Percentiles rank a stretch among this genome's conserved stretches.
Evolutionary conservation across 2,113 vertebrate genomes (phyloP).

Genomic region (Chlamydotis undulata): DNA sequence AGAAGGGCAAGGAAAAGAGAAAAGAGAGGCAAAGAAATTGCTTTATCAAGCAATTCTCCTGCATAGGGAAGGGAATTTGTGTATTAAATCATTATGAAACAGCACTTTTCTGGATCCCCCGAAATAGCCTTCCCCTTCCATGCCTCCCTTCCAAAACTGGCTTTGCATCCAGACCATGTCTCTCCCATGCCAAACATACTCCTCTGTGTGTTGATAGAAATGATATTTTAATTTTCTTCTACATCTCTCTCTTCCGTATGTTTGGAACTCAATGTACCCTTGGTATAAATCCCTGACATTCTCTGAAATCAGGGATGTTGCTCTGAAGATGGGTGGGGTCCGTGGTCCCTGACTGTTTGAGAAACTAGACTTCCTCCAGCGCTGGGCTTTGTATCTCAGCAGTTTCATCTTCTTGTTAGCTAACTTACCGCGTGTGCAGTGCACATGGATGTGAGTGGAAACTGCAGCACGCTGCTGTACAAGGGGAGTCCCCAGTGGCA

Average conservation of each 20-base stretch:
- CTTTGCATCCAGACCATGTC: neutral
- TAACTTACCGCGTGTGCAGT: neutral
- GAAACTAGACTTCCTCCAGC: neutral
- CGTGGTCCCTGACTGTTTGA: neutral
- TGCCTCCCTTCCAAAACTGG: neutral
- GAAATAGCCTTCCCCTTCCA: neutral
- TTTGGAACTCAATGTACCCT: neutral
- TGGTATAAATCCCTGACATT: neutral
- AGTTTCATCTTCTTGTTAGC: neutral
- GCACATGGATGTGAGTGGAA: neutral
- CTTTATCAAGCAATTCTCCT: neutral
- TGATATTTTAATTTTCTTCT: neutral
- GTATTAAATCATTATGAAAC: neutral
- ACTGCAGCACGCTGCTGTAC: neutral
- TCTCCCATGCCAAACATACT: rapidly evolving
- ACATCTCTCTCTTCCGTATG: rapidly evolving
- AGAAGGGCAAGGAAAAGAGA: neutral
- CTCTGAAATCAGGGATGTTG: neutral
- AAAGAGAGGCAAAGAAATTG: neutral
- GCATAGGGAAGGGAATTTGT: neutral
- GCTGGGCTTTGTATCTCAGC: neutral
- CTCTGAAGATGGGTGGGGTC: neutral
- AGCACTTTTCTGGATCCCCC: neutral
- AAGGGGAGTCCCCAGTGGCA: neutral
- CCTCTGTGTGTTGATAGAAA: neutral